Conservation (phyloP, 2,797 vertebrate species). For the Sebastes glaucus region DNA sequence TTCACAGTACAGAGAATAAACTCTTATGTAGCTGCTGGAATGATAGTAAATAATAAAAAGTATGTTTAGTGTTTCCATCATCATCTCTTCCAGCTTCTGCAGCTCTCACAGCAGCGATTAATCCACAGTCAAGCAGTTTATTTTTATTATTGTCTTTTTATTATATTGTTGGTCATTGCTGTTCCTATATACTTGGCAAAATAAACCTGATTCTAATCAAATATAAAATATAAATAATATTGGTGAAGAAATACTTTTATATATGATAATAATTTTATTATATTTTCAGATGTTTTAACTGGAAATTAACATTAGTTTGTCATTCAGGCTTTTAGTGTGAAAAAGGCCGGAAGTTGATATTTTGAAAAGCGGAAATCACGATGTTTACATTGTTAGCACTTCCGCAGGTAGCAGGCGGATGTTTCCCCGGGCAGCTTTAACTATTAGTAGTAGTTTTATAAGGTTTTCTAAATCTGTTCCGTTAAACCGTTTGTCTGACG, state of each 20-base stretch:
- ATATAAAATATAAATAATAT: no score
- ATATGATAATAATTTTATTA: background rate
- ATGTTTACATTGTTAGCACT: conserved; percentile 20
- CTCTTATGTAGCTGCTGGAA: background rate
- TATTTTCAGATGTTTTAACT: background rate
- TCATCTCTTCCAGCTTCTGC: background rate
- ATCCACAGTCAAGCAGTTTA: no score
- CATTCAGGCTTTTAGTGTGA: background rate
- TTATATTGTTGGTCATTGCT: no score
- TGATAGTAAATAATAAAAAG: background rate
- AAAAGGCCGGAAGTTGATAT: background rate
- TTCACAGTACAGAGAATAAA: no score
- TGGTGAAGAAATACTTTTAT: background rate
- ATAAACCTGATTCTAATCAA: no score
- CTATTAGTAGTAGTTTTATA: accelerated
- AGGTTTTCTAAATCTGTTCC: background rate
- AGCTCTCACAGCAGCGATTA: no score
- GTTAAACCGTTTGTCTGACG: background rate
- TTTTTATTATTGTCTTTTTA: no score
- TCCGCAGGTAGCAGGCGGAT: conserved; percentile 12
- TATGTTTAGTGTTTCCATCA: background rate
- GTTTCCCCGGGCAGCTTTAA: background rate
- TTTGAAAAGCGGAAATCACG: conserved; percentile 31
- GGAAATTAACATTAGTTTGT: background rate
- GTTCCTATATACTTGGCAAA: no score